These are phyloP conservation scores for Philopotamus ludificatus DNA, from an alignment of 1,140 invertebrate species.

Conservation along the genomic window DNA sequence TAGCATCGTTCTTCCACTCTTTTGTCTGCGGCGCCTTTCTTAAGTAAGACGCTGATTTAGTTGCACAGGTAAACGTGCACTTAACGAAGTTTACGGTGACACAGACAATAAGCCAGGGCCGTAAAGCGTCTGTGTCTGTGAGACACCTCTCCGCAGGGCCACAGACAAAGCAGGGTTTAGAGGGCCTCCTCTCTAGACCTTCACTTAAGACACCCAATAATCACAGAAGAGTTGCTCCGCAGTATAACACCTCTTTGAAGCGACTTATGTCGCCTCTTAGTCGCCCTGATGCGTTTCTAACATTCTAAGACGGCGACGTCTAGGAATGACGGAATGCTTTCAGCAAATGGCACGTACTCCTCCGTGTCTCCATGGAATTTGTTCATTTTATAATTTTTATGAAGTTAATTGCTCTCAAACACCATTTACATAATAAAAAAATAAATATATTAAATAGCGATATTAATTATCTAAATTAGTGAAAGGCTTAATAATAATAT, in stretches of 20 bases:
- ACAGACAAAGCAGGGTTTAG: slow-evolving; percentile 31
- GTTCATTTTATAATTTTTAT: not conserved
- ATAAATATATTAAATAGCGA: no score
- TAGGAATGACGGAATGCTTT: not conserved
- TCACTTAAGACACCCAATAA: slow-evolving; percentile 31
- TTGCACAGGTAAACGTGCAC: slow-evolving; percentile 39
- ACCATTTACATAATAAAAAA: no score
- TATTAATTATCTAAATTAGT: no score
- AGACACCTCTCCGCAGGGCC: slow-evolving; percentile 27
- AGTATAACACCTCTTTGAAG: not conserved
- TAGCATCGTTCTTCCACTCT: slow-evolving; percentile 22
- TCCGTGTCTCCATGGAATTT: not conserved
- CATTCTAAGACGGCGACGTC: no score
- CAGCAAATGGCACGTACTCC: not conserved
- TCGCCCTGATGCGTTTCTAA: not conserved
- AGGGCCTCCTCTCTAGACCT: slow-evolving; percentile 21
- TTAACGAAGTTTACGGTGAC: slow-evolving; percentile 40
- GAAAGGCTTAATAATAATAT: no score
- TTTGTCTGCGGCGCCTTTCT: slow-evolving; percentile 28
- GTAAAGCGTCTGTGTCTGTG: slow-evolving; percentile 38
- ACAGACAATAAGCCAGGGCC: slow-evolving; percentile 39
- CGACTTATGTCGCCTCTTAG: not conserved
- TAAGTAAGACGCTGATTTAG: slow-evolving; percentile 41
- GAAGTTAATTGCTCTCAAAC: no score
- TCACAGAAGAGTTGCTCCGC: slow-evolving; percentile 28